Evolutionary conservation across 1,140 invertebrate genomes (phyloP).

Genomic region (Anastrepha ludens): DNA sequence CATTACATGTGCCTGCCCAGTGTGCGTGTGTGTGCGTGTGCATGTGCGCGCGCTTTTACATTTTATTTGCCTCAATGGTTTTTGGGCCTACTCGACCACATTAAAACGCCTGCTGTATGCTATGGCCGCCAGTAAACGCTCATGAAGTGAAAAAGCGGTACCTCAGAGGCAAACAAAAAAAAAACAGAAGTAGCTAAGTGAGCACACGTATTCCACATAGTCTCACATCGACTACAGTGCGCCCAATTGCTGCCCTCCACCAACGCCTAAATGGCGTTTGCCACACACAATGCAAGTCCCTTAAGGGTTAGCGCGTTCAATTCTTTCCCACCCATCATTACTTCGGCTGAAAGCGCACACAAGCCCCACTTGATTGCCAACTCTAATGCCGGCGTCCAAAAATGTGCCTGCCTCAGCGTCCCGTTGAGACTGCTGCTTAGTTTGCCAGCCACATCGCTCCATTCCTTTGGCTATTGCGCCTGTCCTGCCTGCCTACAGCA

Average conservation of each 20-base stretch:
- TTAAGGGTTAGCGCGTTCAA: constrained; percentile 13
- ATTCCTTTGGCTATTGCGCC: not conserved
- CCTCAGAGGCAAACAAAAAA: not conserved
- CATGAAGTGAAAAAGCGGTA: not conserved
- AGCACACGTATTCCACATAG: not conserved
- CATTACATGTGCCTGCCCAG: too few relatives aligned
- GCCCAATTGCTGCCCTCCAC: not conserved
- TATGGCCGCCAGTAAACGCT: not conserved
- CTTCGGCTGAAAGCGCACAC: not conserved
- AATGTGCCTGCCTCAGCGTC: not conserved
- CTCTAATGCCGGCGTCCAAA: not conserved
- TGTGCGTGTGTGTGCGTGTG: too few relatives aligned
- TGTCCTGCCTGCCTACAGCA: not conserved
- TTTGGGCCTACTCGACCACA: not conserved
- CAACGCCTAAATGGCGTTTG: not conserved
- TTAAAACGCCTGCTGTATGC: not conserved
- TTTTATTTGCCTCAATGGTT: not conserved
- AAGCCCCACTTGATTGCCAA: constrained; percentile 32
- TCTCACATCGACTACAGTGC: not conserved
- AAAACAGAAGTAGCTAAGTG: not conserved
- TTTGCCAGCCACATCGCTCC: not conserved
- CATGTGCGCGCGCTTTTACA: not conserved
- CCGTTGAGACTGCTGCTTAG: not conserved
- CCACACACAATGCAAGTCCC: not conserved
- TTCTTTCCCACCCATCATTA: not conserved